A percentile compares a stretch with the other conserved stretches of the same genome.
Conservation (phyloP, 2,797 vertebrate genomes). For the Myiotriccus ornatus region DNA sequence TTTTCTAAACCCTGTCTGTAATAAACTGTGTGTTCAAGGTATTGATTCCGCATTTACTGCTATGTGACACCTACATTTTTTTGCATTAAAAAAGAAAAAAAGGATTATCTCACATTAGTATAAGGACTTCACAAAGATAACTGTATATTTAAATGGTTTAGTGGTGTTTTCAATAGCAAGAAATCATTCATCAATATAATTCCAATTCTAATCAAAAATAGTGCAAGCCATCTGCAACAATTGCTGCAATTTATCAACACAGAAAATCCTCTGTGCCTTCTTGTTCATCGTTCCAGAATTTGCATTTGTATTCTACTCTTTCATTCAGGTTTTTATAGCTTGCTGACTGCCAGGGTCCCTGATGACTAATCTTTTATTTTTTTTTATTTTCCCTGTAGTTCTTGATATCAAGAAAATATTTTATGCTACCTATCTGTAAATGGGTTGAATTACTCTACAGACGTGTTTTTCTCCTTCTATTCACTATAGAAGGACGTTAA, state of each 20-base stretch:
- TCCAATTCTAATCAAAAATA: not conserved
- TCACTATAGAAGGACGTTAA: not conserved
- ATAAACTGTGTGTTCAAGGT: not conserved
- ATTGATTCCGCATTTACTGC: not conserved
- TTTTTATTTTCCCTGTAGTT: not conserved
- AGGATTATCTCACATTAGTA: not conserved
- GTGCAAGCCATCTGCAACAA: constrained; percentile 26
- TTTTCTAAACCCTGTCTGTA: not conserved
- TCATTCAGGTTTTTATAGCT: constrained; percentile 24
- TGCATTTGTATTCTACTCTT: constrained; percentile 22
- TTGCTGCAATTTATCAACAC: constrained; percentile 8
- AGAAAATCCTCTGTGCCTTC: constrained; percentile 31
- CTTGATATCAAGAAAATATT: not conserved
- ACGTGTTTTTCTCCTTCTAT: not conserved
- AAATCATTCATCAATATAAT: not conserved
- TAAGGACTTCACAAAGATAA: not conserved
- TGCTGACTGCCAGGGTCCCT: not conserved
- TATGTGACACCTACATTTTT: not conserved
- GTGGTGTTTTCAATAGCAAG: not conserved
- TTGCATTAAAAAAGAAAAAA: not conserved
- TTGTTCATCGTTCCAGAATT: constrained; percentile 6
- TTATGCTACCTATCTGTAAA: constrained; percentile 3
- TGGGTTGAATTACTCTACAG: not conserved
- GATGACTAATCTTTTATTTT: not conserved
- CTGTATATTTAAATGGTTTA: not conserved